A percentile compares a stretch with the other conserved stretches of the same genome.
These are phyloP conservation scores for Megamerina dolium DNA, from an alignment of 2,888 invertebrate genomes.

Conservation along the genomic window DNA sequence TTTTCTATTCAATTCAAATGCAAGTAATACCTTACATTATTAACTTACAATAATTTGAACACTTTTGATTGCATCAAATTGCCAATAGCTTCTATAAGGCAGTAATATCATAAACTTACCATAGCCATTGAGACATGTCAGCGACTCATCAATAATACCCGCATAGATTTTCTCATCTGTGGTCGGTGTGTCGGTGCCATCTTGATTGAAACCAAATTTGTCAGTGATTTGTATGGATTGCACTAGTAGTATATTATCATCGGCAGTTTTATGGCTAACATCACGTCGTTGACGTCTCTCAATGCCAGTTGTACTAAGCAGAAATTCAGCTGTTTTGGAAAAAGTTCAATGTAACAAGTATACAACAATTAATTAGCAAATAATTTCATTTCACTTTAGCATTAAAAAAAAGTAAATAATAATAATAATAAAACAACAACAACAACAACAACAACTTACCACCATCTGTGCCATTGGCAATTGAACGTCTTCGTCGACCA, in stretches of 20 bases:
- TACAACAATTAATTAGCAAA: constrained; percentile 1
- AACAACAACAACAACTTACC: constrained; percentile 34
- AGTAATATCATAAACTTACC: constrained; percentile 39
- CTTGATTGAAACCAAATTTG: constrained; percentile 79
- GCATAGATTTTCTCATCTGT: constrained; percentile 64
- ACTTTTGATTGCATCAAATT: too few species aligned
- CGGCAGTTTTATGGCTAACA: constrained; percentile 50
- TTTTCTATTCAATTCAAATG: too few species aligned
- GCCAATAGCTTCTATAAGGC: too few species aligned
- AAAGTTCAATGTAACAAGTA: constrained; percentile 14
- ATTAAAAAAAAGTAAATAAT: background rate
- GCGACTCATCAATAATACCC: constrained; percentile 55
- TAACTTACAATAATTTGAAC: too few species aligned
- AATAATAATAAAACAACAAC: constrained; percentile 2
- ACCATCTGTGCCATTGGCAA: constrained; percentile 47
- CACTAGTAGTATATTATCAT: constrained; percentile 81
- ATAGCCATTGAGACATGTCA: constrained; percentile 49
- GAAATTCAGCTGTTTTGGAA: constrained; percentile 33
- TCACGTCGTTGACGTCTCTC: constrained; percentile 37
- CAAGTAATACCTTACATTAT: too few species aligned
- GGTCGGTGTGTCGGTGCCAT: constrained; percentile 51
- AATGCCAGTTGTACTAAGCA: constrained; percentile 28
- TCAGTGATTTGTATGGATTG: constrained; percentile 91
- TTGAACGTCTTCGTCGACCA: constrained; percentile 73
- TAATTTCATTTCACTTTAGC: background rate